phyloP scores from a whole-genome alignment of 2,797 vertebrate species.

The Thamnophis elegans region DNA sequence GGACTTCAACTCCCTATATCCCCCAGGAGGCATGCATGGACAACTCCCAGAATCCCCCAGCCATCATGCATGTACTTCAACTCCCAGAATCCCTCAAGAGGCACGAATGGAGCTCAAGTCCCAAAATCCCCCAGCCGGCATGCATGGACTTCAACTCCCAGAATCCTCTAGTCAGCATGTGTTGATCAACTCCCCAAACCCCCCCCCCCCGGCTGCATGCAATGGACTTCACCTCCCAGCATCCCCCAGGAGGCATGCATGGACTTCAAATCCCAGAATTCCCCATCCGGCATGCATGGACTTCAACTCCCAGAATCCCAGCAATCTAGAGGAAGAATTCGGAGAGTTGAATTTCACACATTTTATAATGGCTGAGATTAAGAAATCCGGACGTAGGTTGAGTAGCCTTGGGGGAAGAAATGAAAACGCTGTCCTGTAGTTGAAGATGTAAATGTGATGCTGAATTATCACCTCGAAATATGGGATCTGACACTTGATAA shows the following conservation, averaged over 20 bases:
- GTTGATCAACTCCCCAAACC: background rate
- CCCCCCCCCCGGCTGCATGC: too few relatives aligned
- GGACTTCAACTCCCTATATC: background rate
- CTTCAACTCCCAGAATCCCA: background rate
- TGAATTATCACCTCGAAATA: background rate
- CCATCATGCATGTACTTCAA: background rate
- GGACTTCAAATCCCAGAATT: background rate
- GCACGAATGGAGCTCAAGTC: too few relatives aligned
- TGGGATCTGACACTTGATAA: background rate
- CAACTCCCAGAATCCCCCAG: too few relatives aligned
- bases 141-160: background rate
- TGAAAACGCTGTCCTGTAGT: background rate
- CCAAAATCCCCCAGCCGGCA: too few relatives aligned
- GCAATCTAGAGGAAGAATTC: background rate
- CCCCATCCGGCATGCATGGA: rapidly evolving
- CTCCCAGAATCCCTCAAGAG: background rate
- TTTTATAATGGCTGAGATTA: background rate
- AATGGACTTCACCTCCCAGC: too few relatives aligned
- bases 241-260: rapidly evolving
- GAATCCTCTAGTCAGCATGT: rapidly evolving
- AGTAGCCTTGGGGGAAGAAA: background rate
- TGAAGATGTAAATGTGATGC: background rate
- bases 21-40: background rate
- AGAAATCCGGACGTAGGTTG: background rate
- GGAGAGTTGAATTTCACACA: background rate